A percentile compares a stretch with the other conserved stretches of the same genome.
phyloP scores from a whole-genome alignment of 2,888 invertebrate species.

The Dicranocentrus wangi region DNA sequence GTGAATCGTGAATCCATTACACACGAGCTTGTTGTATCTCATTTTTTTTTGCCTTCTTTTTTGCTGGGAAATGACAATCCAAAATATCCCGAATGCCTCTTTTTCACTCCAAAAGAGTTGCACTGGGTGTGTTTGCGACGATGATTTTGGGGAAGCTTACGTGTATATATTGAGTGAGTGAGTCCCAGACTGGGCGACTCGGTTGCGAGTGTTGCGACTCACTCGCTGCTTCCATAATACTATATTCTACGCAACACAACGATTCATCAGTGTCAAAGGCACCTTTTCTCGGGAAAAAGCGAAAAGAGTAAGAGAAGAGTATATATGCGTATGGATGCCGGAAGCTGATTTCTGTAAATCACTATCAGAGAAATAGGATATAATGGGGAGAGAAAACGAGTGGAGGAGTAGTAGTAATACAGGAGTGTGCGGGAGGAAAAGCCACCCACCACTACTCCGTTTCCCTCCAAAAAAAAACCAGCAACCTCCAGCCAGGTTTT shows the following conservation, averaged over 20 bases:
- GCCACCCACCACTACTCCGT: too few relatives aligned
- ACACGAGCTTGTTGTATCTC: too few relatives aligned
- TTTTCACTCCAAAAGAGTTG: constrained; percentile 14
- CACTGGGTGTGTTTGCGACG: too few relatives aligned
- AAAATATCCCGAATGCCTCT: neutral
- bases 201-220: constrained; percentile 19
- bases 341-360: constrained; percentile 51
- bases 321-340: constrained; percentile 32
- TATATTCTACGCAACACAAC: constrained; percentile 45
- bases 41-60: neutral
- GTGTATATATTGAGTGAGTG: too few relatives aligned
- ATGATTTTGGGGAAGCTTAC: too few relatives aligned
- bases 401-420: too few relatives aligned
- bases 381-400: neutral
- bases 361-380: constrained; percentile 25
- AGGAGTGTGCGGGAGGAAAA: too few relatives aligned
- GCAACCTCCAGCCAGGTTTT: too few relatives aligned
- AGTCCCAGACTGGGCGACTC: constrained; percentile 11
- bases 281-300: neutral
- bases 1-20: too few relatives aligned
- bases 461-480: too few relatives aligned
- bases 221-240: constrained; percentile 22
- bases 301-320: neutral
- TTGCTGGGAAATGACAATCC: neutral
- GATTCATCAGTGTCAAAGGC: constrained; percentile 56